Evolutionary conservation across 2,888 invertebrate genomes (phyloP).

Genomic region (Synanthedon tipuliformis): DNA sequence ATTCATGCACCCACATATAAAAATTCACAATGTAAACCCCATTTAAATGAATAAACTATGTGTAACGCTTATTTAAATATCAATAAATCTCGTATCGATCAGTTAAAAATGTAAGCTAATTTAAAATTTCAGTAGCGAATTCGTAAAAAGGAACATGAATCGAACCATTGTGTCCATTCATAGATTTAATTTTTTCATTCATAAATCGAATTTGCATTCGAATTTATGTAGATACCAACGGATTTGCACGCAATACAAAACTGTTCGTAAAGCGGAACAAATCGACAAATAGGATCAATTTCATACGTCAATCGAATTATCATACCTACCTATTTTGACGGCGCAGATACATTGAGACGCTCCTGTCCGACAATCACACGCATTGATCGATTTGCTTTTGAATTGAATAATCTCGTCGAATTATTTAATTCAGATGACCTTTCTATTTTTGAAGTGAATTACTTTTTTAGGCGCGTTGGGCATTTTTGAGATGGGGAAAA

Average conservation of each 20-base stretch:
- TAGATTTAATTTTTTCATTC: slow-evolving; percentile 21
- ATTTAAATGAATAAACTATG: slow-evolving; percentile 10
- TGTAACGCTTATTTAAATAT: slow-evolving; percentile 22
- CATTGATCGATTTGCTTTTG: slow-evolving; percentile 1
- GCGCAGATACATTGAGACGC: slow-evolving; percentile 2
- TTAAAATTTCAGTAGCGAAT: slow-evolving; percentile 8
- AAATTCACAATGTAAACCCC: not conserved
- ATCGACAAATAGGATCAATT: slow-evolving; percentile 49
- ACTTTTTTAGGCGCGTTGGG: too few species aligned
- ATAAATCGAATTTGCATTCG: slow-evolving; percentile 45
- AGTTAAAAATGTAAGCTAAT: not conserved
- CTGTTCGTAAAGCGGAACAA: slow-evolving; percentile 48
- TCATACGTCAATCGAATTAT: slow-evolving; percentile 47
- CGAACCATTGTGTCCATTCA: slow-evolving; percentile 25
- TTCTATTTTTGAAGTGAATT: too few species aligned
- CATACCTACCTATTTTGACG: slow-evolving; percentile 26
- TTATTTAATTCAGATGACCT: too few species aligned
- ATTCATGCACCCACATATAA: too few species aligned
- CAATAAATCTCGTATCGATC: slow-evolving; percentile 17
- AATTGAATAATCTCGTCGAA: not conserved
- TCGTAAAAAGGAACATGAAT: slow-evolving; percentile 8
- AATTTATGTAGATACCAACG: slow-evolving; percentile 34
- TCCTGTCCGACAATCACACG: slow-evolving; percentile 19
- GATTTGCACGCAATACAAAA: slow-evolving; percentile 47
- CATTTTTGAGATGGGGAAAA: too few species aligned